phyloP scores from a whole-genome alignment of 2,888 invertebrate species.

The Sepioteuthis lessoniana region DNA sequence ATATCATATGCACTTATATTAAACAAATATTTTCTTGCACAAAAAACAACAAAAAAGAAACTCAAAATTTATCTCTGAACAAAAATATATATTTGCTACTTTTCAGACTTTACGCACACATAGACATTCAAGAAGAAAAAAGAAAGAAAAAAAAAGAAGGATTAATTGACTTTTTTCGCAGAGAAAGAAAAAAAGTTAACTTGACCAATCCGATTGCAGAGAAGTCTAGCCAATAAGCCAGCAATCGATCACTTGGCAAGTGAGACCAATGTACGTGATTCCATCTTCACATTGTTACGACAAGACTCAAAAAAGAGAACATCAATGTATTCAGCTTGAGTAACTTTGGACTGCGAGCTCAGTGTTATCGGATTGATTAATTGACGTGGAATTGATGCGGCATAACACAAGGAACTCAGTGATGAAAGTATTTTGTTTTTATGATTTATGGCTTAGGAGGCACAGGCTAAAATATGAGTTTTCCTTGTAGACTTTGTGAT shows the following conservation, averaged over 20 bases:
- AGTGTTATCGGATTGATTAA: not conserved
- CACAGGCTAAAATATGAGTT: not conserved
- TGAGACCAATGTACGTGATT: not conserved
- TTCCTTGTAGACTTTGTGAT: too few species aligned
- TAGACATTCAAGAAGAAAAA: too few species aligned
- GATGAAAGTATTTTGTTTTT: not conserved
- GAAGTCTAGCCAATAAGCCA: not conserved
- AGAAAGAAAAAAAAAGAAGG: too few species aligned
- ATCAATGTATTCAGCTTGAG: not conserved
- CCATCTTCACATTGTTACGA: not conserved
- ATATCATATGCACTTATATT: too few species aligned
- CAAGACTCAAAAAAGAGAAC: not conserved
- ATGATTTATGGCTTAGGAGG: not conserved
- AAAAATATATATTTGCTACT: too few species aligned
- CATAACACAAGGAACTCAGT: not conserved
- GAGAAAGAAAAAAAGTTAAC: not conserved
- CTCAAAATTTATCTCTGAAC: too few species aligned
- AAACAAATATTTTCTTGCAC: too few species aligned
- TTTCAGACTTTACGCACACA: too few species aligned
- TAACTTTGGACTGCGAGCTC: too few species aligned
- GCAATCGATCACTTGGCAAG: not conserved
- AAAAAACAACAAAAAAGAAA: not conserved
- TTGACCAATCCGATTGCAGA: not conserved
- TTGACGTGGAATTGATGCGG: not conserved
- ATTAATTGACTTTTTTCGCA: too few species aligned